Evolutionary conservation across 2,113 vertebrate genomes (phyloP), one percentile per base, ranked within the genome.

Genomic region (Tyto alba): DNA sequence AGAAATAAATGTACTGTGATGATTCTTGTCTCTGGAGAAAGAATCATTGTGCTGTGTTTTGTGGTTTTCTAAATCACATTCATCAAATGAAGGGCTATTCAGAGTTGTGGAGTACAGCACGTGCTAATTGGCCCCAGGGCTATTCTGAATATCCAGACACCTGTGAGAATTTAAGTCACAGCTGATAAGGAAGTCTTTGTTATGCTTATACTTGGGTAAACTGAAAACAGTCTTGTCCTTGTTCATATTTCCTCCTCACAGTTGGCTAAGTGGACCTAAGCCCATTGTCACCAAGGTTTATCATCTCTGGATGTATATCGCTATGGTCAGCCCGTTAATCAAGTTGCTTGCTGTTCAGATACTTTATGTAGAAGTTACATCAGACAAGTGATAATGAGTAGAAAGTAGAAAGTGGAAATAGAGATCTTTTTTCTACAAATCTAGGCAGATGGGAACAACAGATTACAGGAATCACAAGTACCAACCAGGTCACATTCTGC

Each of bases 301-400:
- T 41, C 34, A 34, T 25, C 56, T 43, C 60, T 94, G 60, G 47
- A 12, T 67, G 10, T 27, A 40, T 19, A 84, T 47, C n/a, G 52
- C 53, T 47, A 1, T 8, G 9, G 38, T 9, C 0, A 0, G 12
- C 2, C 1, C 0, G 0, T 75, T 52, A 63, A 73, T 29, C 22
- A 6, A 47, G 26, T 22, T 52, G 16, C 30, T 92, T 64, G 82
- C 38, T 20, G 25, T 48, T 80, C 47, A 57, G 63, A 23, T 69
- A 52, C 21, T 59, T 87, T 21, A 40, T 2, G 5, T 26, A 48
- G 73, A 84, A 64, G 32, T 89, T 62, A 43, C 32, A 38, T 80
- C 45, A 77, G 75, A 43, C 34, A 16, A 36, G 36, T 26, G 45
- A 53, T 30, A 59, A 79, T 62, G 76, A 85, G 43, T 25, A 85